phyloP scores from a whole-genome alignment of 2,797 vertebrate species.

The Tokudaia tokunoshimensis region DNA sequence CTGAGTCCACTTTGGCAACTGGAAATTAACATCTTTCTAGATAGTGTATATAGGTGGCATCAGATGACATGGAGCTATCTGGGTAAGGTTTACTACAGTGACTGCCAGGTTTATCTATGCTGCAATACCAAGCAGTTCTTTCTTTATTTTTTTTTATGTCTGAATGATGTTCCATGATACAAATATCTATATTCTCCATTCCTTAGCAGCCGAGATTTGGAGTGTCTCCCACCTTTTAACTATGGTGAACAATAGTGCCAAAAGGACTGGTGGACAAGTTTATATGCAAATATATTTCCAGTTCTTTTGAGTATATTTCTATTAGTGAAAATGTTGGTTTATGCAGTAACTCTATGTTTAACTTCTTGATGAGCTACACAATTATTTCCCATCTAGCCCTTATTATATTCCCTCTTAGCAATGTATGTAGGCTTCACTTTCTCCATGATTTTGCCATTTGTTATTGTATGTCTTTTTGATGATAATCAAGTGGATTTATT shows the following conservation, averaged over 20 bases:
- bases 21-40: not conserved
- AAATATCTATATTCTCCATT: not conserved
- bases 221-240: not conserved
- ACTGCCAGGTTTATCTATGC: not conserved
- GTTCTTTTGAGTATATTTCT: not conserved
- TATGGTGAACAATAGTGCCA: conserved; percentile 6
- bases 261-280: not conserved
- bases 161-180: not conserved
- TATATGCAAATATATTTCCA: conserved; percentile 20
- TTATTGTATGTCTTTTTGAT: not conserved
- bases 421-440: not conserved
- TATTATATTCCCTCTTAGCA: not conserved
- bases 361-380: not conserved
- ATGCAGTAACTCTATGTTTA: not conserved
- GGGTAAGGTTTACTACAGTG: not conserved
- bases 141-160: not conserved
- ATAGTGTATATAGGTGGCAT: not conserved
- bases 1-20: not conserved
- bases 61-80: not conserved
- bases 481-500: not conserved
- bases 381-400: not conserved
- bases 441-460: not conserved
- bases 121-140: not conserved
- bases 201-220: not conserved
- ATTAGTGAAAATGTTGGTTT: not conserved